Percentiles rank a stretch among this genome's conserved stretches.
These are phyloP conservation scores for Prionace glauca DNA, from an alignment of 2,797 vertebrate species.

Conservation along the genomic window DNA sequence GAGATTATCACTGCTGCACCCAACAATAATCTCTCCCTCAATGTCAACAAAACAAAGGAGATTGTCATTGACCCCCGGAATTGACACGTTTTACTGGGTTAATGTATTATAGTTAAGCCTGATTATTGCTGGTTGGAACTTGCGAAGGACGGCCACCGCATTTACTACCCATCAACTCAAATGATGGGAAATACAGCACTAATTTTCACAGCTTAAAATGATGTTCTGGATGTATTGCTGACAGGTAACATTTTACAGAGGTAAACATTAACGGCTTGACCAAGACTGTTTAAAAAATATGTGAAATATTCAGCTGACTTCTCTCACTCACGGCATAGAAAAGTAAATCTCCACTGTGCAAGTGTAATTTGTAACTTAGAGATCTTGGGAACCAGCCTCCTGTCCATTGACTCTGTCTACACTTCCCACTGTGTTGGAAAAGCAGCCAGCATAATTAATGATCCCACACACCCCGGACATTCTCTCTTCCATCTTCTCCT, in stretches of 20 bases:
- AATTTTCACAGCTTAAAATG: neutral
- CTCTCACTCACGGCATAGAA: neutral
- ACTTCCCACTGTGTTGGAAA: no score
- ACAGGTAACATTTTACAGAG: neutral
- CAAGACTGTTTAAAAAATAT: neutral
- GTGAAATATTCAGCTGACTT: neutral
- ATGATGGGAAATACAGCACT: neutral
- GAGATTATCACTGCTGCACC: no score
- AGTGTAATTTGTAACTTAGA: neutral
- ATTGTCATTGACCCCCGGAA: neutral
- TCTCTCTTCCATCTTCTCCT: no score
- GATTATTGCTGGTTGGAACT: neutral
- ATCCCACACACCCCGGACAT: no score
- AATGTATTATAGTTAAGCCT: neutral
- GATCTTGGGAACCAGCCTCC: no score
- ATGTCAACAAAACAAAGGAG: no score
- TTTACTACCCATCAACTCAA: neutral
- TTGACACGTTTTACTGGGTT: neutral
- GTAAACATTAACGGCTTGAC: neutral
- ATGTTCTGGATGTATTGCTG: neutral
- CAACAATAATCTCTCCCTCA: no score
- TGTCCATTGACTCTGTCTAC: no score
- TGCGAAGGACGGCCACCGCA: neutral
- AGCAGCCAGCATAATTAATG: no score
- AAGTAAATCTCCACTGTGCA: neutral